These are phyloP conservation scores for Staurois parvus DNA, from an alignment of 2,797 vertebrate genomes.

Conservation along the genomic window DNA sequence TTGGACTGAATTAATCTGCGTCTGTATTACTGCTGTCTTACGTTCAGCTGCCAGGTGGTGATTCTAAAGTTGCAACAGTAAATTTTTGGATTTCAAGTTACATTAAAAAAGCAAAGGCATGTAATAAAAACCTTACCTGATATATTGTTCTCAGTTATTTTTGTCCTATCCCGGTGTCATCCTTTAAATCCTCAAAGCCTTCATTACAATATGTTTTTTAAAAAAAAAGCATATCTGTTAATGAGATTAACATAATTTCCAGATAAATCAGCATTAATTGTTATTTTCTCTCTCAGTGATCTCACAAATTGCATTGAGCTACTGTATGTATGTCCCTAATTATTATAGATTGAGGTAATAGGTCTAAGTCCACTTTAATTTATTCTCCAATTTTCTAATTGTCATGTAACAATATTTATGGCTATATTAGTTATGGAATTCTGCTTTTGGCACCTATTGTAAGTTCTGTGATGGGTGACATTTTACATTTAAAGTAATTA, in stretches of 20 bases:
- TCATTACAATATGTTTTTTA: not conserved
- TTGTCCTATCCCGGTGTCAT: too few relatives aligned
- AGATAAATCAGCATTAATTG: constrained; percentile 35
- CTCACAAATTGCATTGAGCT: constrained; percentile 34
- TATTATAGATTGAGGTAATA: constrained; percentile 57
- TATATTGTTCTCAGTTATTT: too few relatives aligned
- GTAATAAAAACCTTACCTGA: too few relatives aligned
- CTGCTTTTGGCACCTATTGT: constrained; percentile 43
- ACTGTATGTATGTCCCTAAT: constrained; percentile 35
- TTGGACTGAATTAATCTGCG: too few relatives aligned
- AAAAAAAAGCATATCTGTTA: not conserved
- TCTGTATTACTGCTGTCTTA: too few relatives aligned
- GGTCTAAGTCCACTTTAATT: constrained; percentile 57
- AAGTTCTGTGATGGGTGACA: constrained; percentile 30
- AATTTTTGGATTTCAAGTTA: too few relatives aligned
- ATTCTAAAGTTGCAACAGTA: too few relatives aligned
- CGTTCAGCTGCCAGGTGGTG: too few relatives aligned
- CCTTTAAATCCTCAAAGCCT: not conserved
- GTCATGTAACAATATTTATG: constrained; percentile 54
- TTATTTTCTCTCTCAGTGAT: constrained; percentile 31
- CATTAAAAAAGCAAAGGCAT: too few relatives aligned
- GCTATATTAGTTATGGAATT: constrained; percentile 45
- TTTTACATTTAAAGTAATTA: constrained; percentile 51
- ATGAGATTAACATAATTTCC: constrained; percentile 16
- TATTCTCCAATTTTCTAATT: constrained; percentile 60